phyloP scores from a whole-genome alignment of 2,113 vertebrate genomes.

The Leucoraja erinaceus region DNA sequence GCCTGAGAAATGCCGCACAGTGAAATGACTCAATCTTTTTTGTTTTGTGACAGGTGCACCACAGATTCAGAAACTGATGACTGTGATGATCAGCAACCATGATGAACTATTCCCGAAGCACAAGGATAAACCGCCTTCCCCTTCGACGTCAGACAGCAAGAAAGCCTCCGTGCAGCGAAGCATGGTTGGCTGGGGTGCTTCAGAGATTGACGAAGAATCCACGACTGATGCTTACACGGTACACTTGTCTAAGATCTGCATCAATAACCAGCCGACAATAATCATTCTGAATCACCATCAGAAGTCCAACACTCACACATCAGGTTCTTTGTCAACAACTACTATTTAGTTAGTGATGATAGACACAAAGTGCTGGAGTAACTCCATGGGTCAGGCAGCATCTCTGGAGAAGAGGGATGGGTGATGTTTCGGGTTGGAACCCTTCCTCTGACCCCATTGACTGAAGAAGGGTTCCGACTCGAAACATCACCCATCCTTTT shows the following conservation, averaged over 20 bases:
- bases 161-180: slow-evolving; percentile 66
- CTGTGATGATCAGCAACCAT: slow-evolving; percentile 84
- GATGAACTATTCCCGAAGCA: slow-evolving; percentile 72
- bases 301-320: neutral
- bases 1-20: too few species aligned
- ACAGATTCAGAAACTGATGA: slow-evolving; percentile 92
- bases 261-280: neutral
- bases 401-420: too few species aligned
- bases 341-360: too few species aligned
- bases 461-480: too few species aligned
- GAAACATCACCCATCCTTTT: too few species aligned
- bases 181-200: slow-evolving; percentile 86
- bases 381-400: too few species aligned
- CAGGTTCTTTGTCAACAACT: neutral
- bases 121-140: slow-evolving; percentile 63
- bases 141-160: slow-evolving; percentile 58
- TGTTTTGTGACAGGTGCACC: slow-evolving; percentile 67
- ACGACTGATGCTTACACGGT: neutral
- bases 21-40: neutral
- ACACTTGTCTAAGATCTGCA: neutral
- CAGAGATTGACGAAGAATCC: slow-evolving; percentile 52
- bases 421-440: too few species aligned
- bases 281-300: neutral
- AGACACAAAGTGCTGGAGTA: neutral
- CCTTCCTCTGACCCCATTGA: too few species aligned